These are phyloP conservation scores for Drosophila rellima DNA, from an alignment of 2,888 invertebrate species.

Conservation along the genomic window DNA sequence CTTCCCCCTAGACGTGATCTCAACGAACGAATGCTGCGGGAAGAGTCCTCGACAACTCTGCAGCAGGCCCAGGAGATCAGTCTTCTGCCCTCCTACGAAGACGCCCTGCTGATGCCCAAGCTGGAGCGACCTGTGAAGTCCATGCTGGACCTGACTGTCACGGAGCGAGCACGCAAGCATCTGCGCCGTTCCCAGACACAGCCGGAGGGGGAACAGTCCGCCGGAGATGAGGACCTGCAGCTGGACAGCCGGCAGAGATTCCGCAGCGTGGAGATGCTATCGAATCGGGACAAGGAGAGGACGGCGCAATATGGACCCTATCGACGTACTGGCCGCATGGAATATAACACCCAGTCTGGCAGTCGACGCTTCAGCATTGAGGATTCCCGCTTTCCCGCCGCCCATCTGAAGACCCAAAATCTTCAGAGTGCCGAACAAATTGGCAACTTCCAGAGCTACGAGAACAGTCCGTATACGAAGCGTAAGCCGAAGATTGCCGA, in stretches of 20 bases:
- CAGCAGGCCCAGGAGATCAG: constrained; percentile 89
- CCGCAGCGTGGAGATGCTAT: constrained; percentile 85
- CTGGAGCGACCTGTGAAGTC: constrained; percentile 88
- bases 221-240: constrained; percentile 74
- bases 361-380: constrained; percentile 82
- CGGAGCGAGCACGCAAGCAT: constrained; percentile 84
- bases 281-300: constrained; percentile 83
- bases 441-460: constrained; percentile 84
- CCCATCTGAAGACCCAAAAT: constrained; percentile 83
- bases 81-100: constrained; percentile 92
- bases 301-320: constrained; percentile 73
- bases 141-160: constrained; percentile 84
- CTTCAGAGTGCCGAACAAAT: constrained; percentile 84
- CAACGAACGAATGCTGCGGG: constrained; percentile 87
- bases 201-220: constrained; percentile 57
- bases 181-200: constrained; percentile 67
- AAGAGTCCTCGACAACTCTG: constrained; percentile 87
- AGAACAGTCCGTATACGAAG: constrained; percentile 84
- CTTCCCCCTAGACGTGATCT: constrained; percentile 84
- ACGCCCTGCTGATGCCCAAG: constrained; percentile 91
- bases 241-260: constrained; percentile 80
- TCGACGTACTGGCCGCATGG: constrained; percentile 79
- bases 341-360: constrained; percentile 77
- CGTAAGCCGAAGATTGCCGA: constrained; percentile 82
- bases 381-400: constrained; percentile 83